phyloP scores from a whole-genome alignment of 2,888 invertebrate genomes.

The Ctena decussata region DNA sequence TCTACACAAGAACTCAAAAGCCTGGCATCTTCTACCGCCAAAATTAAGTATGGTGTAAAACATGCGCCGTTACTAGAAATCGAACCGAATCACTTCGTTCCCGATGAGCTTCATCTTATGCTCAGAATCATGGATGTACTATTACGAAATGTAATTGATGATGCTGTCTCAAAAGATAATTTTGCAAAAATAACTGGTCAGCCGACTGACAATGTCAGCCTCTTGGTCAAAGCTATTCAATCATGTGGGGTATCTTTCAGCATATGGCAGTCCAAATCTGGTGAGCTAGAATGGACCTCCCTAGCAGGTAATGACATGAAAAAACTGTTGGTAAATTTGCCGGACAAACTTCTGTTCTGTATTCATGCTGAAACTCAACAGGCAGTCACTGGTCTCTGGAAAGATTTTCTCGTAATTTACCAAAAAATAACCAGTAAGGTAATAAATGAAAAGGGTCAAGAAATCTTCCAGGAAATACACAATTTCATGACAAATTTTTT shows the following conservation, averaged over 20 bases:
- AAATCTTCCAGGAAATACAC: neutral
- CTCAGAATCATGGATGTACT: constrained; percentile 40
- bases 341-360: constrained; percentile 16
- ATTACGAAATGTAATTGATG: constrained; percentile 38
- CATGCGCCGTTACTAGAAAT: constrained; percentile 15
- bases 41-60: neutral
- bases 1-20: constrained; percentile 3
- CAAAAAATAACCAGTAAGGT: neutral
- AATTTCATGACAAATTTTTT: constrained; percentile 5
- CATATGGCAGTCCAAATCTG: constrained; percentile 1
- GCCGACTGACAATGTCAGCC: neutral
- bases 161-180: constrained; percentile 3
- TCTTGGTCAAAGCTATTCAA: neutral
- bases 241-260: neutral
- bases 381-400: neutral
- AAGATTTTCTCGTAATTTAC: neutral
- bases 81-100: constrained; percentile 23
- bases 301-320: constrained; percentile 14
- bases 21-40: neutral
- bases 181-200: neutral
- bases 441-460: neutral
- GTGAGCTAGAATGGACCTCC: constrained; percentile 22
- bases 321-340: neutral
- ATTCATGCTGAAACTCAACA: neutral
- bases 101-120: constrained; percentile 38